Percentiles rank a stretch among this genome's conserved stretches.
Conservation (phyloP, 2,113 vertebrate genomes). For the Oreochromis aureus region DNA sequence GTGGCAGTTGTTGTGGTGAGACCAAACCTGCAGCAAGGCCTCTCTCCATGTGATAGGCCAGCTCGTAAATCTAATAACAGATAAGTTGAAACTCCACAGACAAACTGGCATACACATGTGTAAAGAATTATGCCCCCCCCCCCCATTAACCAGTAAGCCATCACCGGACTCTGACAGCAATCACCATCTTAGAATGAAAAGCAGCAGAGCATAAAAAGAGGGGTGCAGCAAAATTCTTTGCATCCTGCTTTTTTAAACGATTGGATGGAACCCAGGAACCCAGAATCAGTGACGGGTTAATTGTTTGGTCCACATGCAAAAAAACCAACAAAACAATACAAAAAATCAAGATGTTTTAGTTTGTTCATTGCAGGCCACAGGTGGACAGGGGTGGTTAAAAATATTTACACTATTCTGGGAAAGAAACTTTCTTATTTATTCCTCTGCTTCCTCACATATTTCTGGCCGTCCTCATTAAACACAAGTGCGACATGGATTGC, state of each 20-base stretch:
- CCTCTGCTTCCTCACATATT: background rate
- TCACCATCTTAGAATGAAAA: constrained; percentile 45
- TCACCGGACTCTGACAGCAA: constrained; percentile 36
- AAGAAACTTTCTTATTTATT: background rate
- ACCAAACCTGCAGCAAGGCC: background rate
- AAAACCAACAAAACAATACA: background rate
- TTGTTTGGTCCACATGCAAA: background rate
- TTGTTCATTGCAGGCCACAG: background rate
- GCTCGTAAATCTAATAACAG: constrained; percentile 1
- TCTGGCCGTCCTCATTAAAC: background rate
- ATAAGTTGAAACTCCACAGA: constrained; percentile 18
- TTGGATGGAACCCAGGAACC: background rate
- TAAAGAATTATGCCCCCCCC: constrained; percentile 36
- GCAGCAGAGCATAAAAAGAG: constrained; percentile 43
- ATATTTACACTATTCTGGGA: background rate
- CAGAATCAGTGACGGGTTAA: background rate
- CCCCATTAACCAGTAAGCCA: constrained; percentile 18
- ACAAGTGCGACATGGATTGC: background rate
- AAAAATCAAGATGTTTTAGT: background rate
- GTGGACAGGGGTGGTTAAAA: background rate
- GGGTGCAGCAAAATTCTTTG: constrained; percentile 19
- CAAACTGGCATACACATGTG: constrained; percentile 40
- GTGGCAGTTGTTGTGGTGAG: background rate
- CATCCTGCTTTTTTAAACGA: constrained; percentile 4
- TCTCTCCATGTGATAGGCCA: background rate